Percentiles rank a stretch among this genome's conserved stretches.
These are phyloP conservation scores for Physocephala rufipes DNA, from an alignment of 2,888 invertebrate species.

Conservation along the genomic window DNA sequence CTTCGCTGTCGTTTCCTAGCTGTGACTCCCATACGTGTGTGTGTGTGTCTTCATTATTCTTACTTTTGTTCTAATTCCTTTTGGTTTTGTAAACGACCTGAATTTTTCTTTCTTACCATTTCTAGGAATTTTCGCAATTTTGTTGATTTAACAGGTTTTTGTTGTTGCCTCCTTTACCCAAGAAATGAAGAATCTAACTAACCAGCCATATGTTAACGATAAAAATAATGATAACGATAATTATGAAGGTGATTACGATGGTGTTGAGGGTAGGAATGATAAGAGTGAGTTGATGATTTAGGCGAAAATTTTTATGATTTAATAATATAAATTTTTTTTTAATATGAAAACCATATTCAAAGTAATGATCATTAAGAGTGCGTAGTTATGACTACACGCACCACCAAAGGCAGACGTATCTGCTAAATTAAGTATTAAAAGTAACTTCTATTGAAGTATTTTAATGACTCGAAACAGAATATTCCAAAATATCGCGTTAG, in stretches of 20 bases:
- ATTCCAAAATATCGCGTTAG: no score
- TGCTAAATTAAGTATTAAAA: no score
- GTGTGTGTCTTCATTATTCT: background rate
- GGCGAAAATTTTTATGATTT: no score
- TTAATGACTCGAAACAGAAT: no score
- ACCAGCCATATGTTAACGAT: background rate
- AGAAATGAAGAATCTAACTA: background rate
- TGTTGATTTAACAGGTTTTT: conserved; percentile 10
- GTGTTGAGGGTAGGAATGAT: background rate
- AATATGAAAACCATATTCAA: no score
- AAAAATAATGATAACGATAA: background rate
- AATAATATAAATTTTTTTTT: no score
- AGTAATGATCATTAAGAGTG: no score
- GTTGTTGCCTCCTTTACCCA: background rate
- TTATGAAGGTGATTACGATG: background rate
- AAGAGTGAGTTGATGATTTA: no score
- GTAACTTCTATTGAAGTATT: no score
- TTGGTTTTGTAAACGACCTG: conserved; percentile 24
- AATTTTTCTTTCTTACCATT: conserved; percentile 12
- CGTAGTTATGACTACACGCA: no score
- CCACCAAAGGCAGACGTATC: no score
- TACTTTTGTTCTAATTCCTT: background rate
- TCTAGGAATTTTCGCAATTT: conserved; percentile 24
- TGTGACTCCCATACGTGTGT: no score
- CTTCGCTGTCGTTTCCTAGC: background rate